Conservation (phyloP, 2,888 invertebrate genomes). For the Amphipyra berbera region DNA sequence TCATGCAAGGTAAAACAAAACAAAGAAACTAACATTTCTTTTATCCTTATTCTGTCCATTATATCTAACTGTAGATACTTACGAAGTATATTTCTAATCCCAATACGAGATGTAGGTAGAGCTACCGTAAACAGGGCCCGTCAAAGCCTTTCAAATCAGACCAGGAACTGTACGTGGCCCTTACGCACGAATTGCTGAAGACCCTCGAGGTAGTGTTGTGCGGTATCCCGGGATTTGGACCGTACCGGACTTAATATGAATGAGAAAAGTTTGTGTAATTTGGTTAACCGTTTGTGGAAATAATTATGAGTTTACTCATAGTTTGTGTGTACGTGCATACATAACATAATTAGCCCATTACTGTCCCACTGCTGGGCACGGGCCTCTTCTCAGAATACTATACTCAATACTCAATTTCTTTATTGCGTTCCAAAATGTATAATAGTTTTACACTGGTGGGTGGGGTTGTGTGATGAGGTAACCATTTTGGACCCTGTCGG, state of each 20-base stretch:
- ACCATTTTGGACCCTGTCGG: too few relatives aligned
- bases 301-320: neutral
- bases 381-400: too few relatives aligned
- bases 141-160: conserved; percentile 63
- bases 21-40: neutral
- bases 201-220: conserved; percentile 55
- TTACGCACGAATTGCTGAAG: conserved; percentile 61
- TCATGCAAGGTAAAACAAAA: neutral
- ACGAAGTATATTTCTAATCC: conserved; percentile 23
- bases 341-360: too few relatives aligned
- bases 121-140: conserved; percentile 40
- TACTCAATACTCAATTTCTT: too few relatives aligned
- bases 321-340: neutral
- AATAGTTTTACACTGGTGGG: too few relatives aligned
- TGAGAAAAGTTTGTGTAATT: conserved; percentile 3
- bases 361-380: too few relatives aligned
- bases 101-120: conserved; percentile 27
- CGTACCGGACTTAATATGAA: conserved; percentile 30
- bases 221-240: conserved; percentile 16
- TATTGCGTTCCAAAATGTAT: too few relatives aligned
- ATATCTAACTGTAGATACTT: conserved; percentile 4
- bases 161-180: conserved; percentile 50
- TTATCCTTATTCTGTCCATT: conserved; percentile 2
- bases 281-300: neutral
- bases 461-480: too few relatives aligned